phyloP scores from a whole-genome alignment of 2,797 vertebrate genomes.

The Acanthurus tractus region DNA sequence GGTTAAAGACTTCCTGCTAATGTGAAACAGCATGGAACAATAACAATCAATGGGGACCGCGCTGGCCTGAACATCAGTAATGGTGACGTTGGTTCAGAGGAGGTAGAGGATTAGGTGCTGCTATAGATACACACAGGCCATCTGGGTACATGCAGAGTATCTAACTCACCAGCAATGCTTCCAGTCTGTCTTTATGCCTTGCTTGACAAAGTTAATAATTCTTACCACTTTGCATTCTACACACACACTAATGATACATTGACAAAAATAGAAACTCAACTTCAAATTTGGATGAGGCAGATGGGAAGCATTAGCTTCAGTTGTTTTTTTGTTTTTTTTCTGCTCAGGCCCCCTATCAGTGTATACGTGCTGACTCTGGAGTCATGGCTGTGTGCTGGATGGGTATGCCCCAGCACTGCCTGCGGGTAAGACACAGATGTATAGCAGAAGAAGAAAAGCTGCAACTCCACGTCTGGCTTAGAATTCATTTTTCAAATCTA shows the following conservation, averaged over 20 bases:
- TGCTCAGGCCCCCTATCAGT: conserved; percentile 7
- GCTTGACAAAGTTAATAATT: conserved; percentile 40
- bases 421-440: conserved; percentile 70
- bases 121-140: conserved; percentile 43
- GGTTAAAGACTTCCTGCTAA: conserved; percentile 80
- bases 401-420: conserved; percentile 39
- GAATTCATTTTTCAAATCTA: conserved; percentile 75
- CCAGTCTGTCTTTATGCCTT: conserved; percentile 37
- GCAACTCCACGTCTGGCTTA: conserved; percentile 64
- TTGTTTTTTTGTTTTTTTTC: conserved; percentile 16
- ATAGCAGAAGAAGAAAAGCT: conserved; percentile 59
- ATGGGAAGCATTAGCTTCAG: conserved; percentile 28
- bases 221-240: conserved; percentile 38
- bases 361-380: conserved; percentile 35
- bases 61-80: conserved; percentile 73
- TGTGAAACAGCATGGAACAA: conserved; percentile 78
- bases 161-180: conserved; percentile 53
- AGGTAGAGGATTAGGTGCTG: conserved; percentile 72
- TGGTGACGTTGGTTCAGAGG: conserved; percentile 65
- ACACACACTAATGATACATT: conserved; percentile 52
- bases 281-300: conserved; percentile 41
- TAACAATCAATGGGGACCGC: conserved; percentile 74
- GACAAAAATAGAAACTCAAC: conserved; percentile 52
- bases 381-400: conserved; percentile 30
- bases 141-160: conserved; percentile 67